A percentile compares a stretch with the other conserved stretches of the same genome.
phyloP scores from a whole-genome alignment of 2,888 invertebrate genomes.

The Zele albiditarsus region DNA sequence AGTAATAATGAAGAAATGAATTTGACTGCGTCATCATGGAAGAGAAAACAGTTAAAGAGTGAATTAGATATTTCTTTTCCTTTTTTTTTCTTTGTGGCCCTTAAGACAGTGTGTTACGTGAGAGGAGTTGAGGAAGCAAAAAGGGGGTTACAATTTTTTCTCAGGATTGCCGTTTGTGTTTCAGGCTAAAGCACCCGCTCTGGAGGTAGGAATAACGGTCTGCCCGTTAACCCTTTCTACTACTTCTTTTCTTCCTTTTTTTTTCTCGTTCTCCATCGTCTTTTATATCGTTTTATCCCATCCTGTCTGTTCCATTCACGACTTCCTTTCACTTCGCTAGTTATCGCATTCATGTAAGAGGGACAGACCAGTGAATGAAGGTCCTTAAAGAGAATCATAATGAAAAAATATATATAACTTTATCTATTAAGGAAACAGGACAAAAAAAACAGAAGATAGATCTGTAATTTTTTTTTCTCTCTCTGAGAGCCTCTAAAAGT shows the following conservation, averaged over 20 bases:
- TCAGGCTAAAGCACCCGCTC: constrained; percentile 71
- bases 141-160: constrained; percentile 53
- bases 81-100: not conserved
- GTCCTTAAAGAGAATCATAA: not conserved
- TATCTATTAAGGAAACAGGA: not conserved
- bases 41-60: not conserved
- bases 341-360: constrained; percentile 25
- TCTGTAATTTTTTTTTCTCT: not conserved
- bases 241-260: constrained; percentile 53
- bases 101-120: not conserved
- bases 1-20: not conserved
- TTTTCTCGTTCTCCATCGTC: constrained; percentile 25
- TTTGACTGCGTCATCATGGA: not conserved
- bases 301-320: constrained; percentile 39
- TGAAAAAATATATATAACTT: not conserved
- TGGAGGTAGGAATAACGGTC: constrained; percentile 70
- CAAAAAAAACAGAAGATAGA: not conserved
- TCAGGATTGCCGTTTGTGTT: constrained; percentile 71
- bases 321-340: constrained; percentile 29
- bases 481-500: not conserved
- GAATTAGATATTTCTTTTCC: not conserved
- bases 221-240: constrained; percentile 54
- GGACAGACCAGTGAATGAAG: constrained; percentile 30
- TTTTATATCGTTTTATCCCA: constrained; percentile 3
- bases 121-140: constrained; percentile 11